Evolutionary conservation across 2,797 vertebrate species (phyloP).

Genomic region (Lates japonicus): DNA sequence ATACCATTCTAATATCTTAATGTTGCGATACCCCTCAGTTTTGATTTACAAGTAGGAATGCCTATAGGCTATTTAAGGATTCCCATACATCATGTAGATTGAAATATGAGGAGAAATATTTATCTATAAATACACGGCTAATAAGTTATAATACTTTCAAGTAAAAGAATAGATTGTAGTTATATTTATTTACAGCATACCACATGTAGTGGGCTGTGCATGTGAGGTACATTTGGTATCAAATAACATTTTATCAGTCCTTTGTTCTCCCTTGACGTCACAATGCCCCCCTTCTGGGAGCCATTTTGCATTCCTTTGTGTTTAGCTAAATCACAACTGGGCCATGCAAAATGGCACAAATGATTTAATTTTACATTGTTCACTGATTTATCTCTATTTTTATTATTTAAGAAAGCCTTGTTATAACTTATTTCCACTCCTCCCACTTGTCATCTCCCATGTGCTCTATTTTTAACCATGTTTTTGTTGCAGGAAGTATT

Average conservation of each 20-base stretch:
- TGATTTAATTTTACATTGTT: slow-evolving; percentile 17
- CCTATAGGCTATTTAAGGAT: not conserved
- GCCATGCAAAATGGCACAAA: slow-evolving; percentile 41
- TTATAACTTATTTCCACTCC: slow-evolving; percentile 12
- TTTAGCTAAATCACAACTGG: slow-evolving; percentile 5
- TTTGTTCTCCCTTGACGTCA: not conserved
- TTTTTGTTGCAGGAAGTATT: slow-evolving; percentile 73
- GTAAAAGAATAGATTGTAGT: not conserved
- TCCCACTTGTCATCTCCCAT: slow-evolving; percentile 47
- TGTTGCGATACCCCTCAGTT: not conserved
- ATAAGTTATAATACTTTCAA: not conserved
- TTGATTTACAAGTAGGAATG: slow-evolving; percentile 3
- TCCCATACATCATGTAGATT: not conserved
- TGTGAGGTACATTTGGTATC: not conserved
- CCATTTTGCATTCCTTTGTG: slow-evolving; percentile 51
- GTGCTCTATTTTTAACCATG: slow-evolving; percentile 51
- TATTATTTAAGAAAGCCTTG: slow-evolving; percentile 9
- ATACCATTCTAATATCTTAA: not conserved
- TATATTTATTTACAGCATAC: not conserved
- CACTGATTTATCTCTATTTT: not conserved
- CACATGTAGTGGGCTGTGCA: not conserved
- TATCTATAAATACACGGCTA: not conserved
- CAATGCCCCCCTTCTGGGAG: not conserved
- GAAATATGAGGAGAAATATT: not conserved
- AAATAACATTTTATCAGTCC: slow-evolving; percentile 1